These are phyloP conservation scores for Hyppa rectilinea DNA, from an alignment of 2,888 invertebrate genomes.

Conservation along the genomic window DNA sequence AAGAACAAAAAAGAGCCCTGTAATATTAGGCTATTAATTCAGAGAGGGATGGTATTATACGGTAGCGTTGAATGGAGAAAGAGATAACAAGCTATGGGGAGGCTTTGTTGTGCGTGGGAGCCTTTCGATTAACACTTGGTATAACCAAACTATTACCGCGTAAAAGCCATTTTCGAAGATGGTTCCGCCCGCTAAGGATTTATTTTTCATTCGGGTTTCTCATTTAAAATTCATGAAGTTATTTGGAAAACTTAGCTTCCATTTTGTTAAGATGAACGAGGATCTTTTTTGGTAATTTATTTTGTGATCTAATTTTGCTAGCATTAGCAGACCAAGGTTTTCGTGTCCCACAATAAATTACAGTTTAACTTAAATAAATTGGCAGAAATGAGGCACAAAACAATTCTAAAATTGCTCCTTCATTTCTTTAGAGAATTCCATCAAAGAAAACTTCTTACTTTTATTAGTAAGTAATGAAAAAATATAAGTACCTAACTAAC, in stretches of 20 bases:
- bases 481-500: too few species aligned
- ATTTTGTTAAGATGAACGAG: not conserved
- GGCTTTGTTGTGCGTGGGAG: not conserved
- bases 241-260: not conserved
- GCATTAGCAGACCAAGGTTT: not conserved
- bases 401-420: not conserved
- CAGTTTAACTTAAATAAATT: not conserved
- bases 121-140: not conserved
- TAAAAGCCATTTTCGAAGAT: not conserved
- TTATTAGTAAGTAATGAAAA: too few species aligned
- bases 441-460: too few species aligned
- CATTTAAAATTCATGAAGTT: not conserved
- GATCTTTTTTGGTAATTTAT: not conserved
- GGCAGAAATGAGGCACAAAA: not conserved
- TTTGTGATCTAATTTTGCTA: not conserved
- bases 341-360: not conserved
- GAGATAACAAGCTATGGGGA: not conserved
- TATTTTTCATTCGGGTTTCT: not conserved
- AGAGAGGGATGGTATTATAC: not conserved
- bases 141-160: not conserved
- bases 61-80: not conserved
- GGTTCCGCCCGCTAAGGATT: too few species aligned
- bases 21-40: not conserved
- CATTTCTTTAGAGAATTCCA: not conserved
- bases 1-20: not conserved